phyloP scores from a whole-genome alignment of 2,888 invertebrate species.

The Lucinisca nassula region DNA sequence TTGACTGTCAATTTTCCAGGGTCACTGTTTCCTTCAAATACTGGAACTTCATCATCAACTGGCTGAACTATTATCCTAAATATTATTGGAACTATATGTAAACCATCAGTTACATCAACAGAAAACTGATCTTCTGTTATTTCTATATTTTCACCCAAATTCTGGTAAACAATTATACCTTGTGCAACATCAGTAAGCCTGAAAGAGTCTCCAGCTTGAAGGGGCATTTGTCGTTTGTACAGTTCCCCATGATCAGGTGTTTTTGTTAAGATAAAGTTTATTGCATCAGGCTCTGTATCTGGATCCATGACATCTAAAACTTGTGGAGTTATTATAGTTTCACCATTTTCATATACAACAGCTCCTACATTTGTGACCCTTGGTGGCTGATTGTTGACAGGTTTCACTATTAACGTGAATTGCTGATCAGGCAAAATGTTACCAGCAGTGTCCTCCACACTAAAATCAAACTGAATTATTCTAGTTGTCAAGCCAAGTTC shows the following conservation, averaged over 20 bases:
- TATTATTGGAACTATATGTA: slow-evolving; percentile 85
- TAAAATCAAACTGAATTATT: slow-evolving; percentile 85
- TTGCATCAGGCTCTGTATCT: slow-evolving; percentile 82
- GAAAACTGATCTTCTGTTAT: slow-evolving; percentile 82
- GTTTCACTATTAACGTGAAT: slow-evolving; percentile 85
- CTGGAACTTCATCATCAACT: slow-evolving; percentile 85
- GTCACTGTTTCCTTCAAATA: slow-evolving; percentile 70
- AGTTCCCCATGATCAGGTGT: slow-evolving; percentile 84
- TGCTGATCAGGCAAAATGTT: slow-evolving; percentile 84
- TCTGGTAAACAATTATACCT: slow-evolving; percentile 83
- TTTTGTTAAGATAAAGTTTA: slow-evolving; percentile 80
- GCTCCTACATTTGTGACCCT: slow-evolving; percentile 82
- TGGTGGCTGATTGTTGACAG: slow-evolving; percentile 87
- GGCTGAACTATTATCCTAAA: slow-evolving; percentile 83
- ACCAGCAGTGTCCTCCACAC: slow-evolving; percentile 85
- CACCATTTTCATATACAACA: slow-evolving; percentile 82
- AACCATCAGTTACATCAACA: slow-evolving; percentile 87
- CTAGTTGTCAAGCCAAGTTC: slow-evolving; percentile 86
- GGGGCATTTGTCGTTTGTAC: slow-evolving; percentile 72
- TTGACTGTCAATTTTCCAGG: slow-evolving; percentile 77
- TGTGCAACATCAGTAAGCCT: slow-evolving; percentile 79
- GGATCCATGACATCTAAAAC: slow-evolving; percentile 84
- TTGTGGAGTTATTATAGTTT: slow-evolving; percentile 79
- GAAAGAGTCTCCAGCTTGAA: slow-evolving; percentile 83
- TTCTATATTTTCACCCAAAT: slow-evolving; percentile 80